phyloP scores from a whole-genome alignment of 2,888 invertebrate species.

The Desoria tigrina region DNA sequence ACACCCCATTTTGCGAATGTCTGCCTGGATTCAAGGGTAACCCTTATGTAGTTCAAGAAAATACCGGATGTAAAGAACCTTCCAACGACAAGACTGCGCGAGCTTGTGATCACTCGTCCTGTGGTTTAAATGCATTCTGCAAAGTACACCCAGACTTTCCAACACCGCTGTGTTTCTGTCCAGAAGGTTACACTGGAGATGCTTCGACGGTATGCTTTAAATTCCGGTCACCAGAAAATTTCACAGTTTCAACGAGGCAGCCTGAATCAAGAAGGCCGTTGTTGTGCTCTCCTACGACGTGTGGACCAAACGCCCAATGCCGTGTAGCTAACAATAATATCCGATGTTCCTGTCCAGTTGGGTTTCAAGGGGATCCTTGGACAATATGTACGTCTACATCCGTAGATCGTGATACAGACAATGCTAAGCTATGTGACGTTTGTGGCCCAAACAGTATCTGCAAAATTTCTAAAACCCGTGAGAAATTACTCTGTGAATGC shows the following conservation, averaged over 20 bases:
- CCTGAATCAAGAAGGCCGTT: not conserved
- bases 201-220: conserved; percentile 41
- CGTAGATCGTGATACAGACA: not conserved
- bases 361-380: conserved; percentile 11
- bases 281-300: conserved; percentile 77
- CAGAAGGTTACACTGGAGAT: conserved; percentile 55
- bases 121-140: conserved; percentile 70
- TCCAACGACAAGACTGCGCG: conserved; percentile 6
- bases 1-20: conserved; percentile 42
- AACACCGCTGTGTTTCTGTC: conserved; percentile 54
- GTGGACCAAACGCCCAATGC: conserved; percentile 74
- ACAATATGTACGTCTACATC: not conserved
- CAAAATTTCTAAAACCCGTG: conserved; percentile 16
- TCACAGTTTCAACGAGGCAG: conserved; percentile 61
- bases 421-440: conserved; percentile 21
- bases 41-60: conserved; percentile 26
- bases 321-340: conserved; percentile 60
- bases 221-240: conserved; percentile 55
- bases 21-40: conserved; percentile 28
- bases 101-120: conserved; percentile 62
- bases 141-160: conserved; percentile 41
- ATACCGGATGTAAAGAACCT: conserved; percentile 16
- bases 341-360: conserved; percentile 14
- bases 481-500: conserved; percentile 54
- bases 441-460: conserved; percentile 43